Conservation (phyloP, 2,888 invertebrate species). For the Zygogramma bicolorata region DNA sequence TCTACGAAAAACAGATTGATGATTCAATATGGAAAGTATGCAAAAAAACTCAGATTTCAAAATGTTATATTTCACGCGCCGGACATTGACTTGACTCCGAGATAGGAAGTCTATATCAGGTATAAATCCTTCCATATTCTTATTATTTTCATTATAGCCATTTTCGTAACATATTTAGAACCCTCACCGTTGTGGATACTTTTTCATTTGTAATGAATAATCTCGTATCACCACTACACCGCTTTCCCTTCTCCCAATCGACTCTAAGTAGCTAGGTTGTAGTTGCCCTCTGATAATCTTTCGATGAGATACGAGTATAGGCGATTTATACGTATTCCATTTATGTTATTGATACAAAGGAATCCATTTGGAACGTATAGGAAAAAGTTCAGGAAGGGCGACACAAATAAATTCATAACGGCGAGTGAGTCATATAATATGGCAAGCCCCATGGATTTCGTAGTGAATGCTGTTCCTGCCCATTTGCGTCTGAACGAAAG, state of each 20-base stretch:
- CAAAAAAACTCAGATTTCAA: too few species aligned
- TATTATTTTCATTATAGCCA: too few species aligned
- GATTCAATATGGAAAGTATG: too few species aligned
- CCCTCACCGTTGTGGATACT: too few species aligned
- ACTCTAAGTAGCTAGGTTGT: constrained; percentile 23
- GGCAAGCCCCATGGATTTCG: constrained; percentile 18
- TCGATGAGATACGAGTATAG: constrained; percentile 34
- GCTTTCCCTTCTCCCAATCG: constrained; percentile 30
- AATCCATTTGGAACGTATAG: constrained; percentile 42
- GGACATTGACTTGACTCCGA: too few species aligned
- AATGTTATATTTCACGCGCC: too few species aligned
- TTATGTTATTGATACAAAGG: constrained; percentile 43
- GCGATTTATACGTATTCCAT: constrained; percentile 43
- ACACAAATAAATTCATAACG: constrained; percentile 19
- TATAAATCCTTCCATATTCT: too few species aligned
- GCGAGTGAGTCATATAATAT: constrained; percentile 29
- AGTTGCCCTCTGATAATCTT: constrained; percentile 32
- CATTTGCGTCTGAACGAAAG: constrained; percentile 17
- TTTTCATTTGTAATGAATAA: not conserved
- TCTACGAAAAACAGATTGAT: too few species aligned
- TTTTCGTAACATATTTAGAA: too few species aligned
- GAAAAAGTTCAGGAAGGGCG: constrained; percentile 34
- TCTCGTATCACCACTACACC: not conserved
- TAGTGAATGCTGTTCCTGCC: constrained; percentile 2
- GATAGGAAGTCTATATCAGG: too few species aligned